phyloP scores from a whole-genome alignment of 2,797 vertebrate genomes.

The Acanthornis magna region DNA sequence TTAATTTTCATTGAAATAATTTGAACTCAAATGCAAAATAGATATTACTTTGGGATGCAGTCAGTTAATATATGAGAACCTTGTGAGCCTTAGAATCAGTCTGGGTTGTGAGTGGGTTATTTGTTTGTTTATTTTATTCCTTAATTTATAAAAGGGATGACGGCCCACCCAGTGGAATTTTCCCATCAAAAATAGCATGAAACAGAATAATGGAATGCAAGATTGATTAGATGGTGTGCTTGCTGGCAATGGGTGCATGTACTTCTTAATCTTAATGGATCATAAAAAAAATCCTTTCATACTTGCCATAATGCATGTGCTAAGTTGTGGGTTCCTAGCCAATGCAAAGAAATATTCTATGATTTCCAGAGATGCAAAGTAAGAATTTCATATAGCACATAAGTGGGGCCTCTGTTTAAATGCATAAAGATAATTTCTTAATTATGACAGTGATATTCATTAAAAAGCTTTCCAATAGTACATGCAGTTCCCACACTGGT shows the following conservation, averaged over 20 bases:
- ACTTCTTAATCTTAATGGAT: slow-evolving; percentile 58
- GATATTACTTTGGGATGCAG: slow-evolving; percentile 3
- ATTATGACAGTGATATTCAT: slow-evolving; percentile 53
- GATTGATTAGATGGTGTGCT: slow-evolving; percentile 60
- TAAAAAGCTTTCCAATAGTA: slow-evolving; percentile 50
- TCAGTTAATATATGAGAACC: slow-evolving; percentile 21
- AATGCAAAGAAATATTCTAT: slow-evolving; percentile 50
- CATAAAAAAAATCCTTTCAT: slow-evolving; percentile 57
- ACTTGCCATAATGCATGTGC: slow-evolving; percentile 35
- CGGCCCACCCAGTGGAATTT: slow-evolving; percentile 61
- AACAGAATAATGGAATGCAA: slow-evolving; percentile 50
- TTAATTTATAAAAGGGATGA: slow-evolving; percentile 50
- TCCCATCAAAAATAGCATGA: slow-evolving; percentile 63
- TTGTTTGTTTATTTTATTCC: slow-evolving; percentile 59
- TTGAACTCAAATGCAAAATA: slow-evolving; percentile 23
- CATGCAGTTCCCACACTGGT: slow-evolving; percentile 65
- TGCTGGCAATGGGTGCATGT: slow-evolving; percentile 48
- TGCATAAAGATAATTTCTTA: slow-evolving; percentile 39
- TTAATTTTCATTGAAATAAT: slow-evolving; percentile 23
- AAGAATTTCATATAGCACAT: not conserved
- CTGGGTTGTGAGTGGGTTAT: slow-evolving; percentile 5
- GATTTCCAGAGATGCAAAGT: slow-evolving; percentile 47
- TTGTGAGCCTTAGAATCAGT: slow-evolving; percentile 6
- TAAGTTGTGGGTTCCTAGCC: slow-evolving; percentile 49
- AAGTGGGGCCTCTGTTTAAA: slow-evolving; percentile 13